Conservation (phyloP, 2,113 vertebrate genomes). For the Furnarius figulus region DNA sequence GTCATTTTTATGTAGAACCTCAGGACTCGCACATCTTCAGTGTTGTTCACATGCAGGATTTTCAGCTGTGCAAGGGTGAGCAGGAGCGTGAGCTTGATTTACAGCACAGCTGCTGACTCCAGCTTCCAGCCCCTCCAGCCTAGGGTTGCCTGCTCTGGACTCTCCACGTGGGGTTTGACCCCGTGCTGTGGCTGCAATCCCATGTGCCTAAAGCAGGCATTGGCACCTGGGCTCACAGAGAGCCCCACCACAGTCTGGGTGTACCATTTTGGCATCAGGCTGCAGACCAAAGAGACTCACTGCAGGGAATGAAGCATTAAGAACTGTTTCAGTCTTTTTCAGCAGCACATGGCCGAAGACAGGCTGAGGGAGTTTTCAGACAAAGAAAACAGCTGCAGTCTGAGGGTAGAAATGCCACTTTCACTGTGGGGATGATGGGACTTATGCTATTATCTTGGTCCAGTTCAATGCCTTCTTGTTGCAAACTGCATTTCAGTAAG, state of each 20-base stretch:
- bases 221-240: accelerated
- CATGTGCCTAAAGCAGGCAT: accelerated
- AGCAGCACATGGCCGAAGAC: background rate
- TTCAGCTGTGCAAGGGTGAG: background rate
- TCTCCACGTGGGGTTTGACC: accelerated
- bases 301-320: background rate
- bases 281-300: background rate
- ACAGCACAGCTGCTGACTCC: background rate
- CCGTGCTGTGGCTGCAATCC: background rate
- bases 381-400: background rate
- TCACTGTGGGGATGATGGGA: background rate
- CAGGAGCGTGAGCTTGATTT: background rate
- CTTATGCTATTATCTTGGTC: background rate
- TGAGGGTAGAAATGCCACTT: background rate
- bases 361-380: background rate
- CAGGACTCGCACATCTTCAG: background rate
- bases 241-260: accelerated
- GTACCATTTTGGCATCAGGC: background rate
- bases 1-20: background rate
- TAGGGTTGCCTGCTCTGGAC: background rate
- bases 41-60: accelerated
- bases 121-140: background rate
- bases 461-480: background rate
- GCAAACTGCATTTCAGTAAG: background rate
- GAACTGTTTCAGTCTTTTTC: background rate